Evolutionary conservation across 2,113 vertebrate genomes (phyloP), one percentile per base, ranked within the genome.

Genomic region (Columbina picui): DNA sequence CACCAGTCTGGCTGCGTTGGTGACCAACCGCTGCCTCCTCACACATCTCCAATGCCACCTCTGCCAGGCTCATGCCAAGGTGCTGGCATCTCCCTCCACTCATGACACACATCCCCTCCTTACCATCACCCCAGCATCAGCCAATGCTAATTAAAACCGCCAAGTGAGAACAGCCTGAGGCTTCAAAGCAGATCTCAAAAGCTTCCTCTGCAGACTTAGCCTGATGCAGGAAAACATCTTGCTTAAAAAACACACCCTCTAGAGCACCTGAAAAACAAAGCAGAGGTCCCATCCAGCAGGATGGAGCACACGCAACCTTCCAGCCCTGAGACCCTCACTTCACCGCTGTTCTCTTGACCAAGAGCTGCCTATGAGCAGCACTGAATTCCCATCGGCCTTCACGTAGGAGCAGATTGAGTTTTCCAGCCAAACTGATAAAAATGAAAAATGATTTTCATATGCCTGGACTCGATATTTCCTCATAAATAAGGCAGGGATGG

Each of bases 391-490:
- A 5, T 76, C 7, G 1, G 71, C 77, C 39, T 36, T 61, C 3
- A 0, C 2, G 1, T 30, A 71, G 77, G 38, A 89, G 45, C 61
- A 56, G 43, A 68, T 8, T 63, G 60, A 86, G 30, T 84, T 82
- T 93, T 52, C 56, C 80, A 91, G 76, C 81, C 87, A 94, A 95
- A 65, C 39, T 56, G 89, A 91, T 95, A 90, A 71, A 84, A 94
- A 69, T 68, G 43, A 84, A 68, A 84, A 87, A 89, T 79, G 1
- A 36, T 93, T 96, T 87, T 96, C 84, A 71, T 83, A 79, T 89
- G 84, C 80, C 53, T 75, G 53, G n/a, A 10, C 41, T 90, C 18
- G 0, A 2, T 25, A 52, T 94, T 92, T 90, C 60, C 77, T 39
- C 86, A 93, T 89, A 89, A 84, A 93, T 84, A 95, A 76, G 73